Evolutionary conservation across 2,797 vertebrate genomes (phyloP).

Genomic region (Emydoidea blandingii): DNA sequence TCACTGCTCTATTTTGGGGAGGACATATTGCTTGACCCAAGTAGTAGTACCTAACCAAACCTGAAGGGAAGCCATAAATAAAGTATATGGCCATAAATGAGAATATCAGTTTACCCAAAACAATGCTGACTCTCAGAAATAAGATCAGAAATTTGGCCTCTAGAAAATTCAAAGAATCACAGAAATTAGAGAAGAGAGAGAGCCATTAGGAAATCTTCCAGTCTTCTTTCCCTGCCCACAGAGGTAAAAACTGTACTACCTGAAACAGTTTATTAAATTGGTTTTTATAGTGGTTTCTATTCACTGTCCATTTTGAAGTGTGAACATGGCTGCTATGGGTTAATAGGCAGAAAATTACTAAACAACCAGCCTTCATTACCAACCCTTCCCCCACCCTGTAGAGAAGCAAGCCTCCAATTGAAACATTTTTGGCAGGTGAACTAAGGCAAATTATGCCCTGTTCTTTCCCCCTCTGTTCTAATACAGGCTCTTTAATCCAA

Average conservation of each 20-base stretch:
- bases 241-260: neutral
- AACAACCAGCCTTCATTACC: neutral
- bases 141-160: neutral
- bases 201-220: neutral
- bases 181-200: neutral
- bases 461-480: neutral
- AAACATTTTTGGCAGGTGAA: conserved; percentile 20
- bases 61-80: neutral
- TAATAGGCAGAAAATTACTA: conserved; percentile 26
- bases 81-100: neutral
- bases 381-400: neutral
- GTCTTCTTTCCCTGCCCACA: neutral
- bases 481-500: neutral
- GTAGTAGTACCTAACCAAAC: neutral
- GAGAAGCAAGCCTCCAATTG: neutral
- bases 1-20: neutral
- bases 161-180: neutral
- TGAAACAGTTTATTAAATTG: neutral
- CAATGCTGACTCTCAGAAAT: neutral
- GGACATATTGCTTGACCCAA: neutral
- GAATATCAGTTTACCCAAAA: neutral
- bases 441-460: neutral
- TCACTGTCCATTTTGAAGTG: neutral
- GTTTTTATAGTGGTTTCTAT: neutral
- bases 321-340: neutral